Conservation (phyloP, 1,140 invertebrate species). For the Brachionus paranguensis region DNA sequence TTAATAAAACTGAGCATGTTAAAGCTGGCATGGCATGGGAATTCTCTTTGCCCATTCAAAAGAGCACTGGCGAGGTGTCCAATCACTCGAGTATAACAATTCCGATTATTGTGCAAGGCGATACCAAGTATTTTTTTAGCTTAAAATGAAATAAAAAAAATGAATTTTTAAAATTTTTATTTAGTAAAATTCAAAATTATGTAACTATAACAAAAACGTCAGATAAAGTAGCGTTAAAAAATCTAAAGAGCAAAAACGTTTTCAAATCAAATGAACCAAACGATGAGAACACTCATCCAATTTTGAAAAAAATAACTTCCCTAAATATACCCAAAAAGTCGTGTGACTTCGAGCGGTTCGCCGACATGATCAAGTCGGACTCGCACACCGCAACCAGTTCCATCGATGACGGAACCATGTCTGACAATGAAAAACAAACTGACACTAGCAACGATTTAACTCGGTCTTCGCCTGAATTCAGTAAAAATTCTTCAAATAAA, state of each 20-base stretch:
- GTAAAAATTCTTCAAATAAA: not conserved
- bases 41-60: not conserved
- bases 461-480: slow-evolving; percentile 4
- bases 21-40: not conserved
- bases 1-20: slow-evolving; percentile 11
- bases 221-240: slow-evolving; percentile 46
- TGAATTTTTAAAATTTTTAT: slow-evolving; percentile 40
- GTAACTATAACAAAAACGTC: slow-evolving; percentile 65
- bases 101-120: slow-evolving; percentile 38
- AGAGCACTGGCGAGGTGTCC: not conserved
- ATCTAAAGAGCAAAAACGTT: slow-evolving; percentile 46
- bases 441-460: not conserved
- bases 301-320: not conserved
- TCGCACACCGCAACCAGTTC: not conserved
- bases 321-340: slow-evolving; percentile 8
- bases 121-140: slow-evolving; percentile 30
- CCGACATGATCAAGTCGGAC: not conserved
- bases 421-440: not conserved
- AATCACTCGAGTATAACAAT: slow-evolving; percentile 4
- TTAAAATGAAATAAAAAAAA: not conserved
- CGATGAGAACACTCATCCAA: not conserved
- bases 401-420: not conserved
- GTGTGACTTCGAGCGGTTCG: slow-evolving; percentile 10
- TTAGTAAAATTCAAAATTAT: slow-evolving; percentile 59
- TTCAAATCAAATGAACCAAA: slow-evolving; percentile 46